Conservation (phyloP, 2,797 vertebrate genomes). For the Gadopsis marmoratus region DNA sequence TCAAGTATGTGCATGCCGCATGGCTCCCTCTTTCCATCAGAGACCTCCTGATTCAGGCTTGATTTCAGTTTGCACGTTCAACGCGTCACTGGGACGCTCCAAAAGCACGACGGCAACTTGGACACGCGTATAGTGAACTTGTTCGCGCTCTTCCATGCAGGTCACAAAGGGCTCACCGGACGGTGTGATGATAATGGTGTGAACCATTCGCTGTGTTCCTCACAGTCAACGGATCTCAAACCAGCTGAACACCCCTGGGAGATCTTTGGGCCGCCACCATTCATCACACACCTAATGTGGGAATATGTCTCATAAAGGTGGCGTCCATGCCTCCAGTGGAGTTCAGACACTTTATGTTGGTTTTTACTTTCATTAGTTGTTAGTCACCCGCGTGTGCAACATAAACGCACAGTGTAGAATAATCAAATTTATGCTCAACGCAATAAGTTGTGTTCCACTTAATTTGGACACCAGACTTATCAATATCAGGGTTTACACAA, state of each 20-base stretch:
- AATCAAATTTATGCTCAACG: background rate
- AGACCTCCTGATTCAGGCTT: background rate
- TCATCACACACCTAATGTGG: background rate
- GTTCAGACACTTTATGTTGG: background rate
- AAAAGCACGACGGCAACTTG: no score
- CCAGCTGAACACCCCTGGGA: background rate
- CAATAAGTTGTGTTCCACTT: background rate
- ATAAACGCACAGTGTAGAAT: background rate
- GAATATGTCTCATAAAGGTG: background rate
- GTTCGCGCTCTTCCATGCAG: background rate
- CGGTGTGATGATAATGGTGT: background rate
- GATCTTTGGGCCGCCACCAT: background rate
- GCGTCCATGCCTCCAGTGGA: background rate
- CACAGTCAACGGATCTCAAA: background rate
- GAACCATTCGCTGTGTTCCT: background rate
- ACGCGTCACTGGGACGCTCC: no score
- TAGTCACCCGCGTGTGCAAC: background rate
- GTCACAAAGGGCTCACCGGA: no score
- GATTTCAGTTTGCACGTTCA: background rate
- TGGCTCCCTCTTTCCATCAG: background rate
- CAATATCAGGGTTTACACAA: background rate
- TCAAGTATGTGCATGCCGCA: background rate
- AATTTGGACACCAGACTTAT: no score
- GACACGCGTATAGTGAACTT: no score
- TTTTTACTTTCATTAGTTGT: background rate